Evolutionary conservation across 2,797 vertebrate species (phyloP).

Genomic region (Okamejei kenojei): DNA sequence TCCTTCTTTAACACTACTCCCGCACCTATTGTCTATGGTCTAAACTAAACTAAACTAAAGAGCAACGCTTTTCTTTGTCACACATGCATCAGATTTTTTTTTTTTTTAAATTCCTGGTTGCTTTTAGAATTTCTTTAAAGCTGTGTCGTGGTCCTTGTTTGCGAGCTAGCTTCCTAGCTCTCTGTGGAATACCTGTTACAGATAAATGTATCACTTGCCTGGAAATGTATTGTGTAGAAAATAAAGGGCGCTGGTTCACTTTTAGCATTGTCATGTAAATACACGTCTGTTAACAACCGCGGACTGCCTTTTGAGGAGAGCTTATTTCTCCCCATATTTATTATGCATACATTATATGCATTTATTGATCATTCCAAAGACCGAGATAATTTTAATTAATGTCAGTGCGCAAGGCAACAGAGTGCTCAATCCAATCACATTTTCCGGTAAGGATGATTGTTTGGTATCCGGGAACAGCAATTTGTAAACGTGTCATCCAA

Average conservation of each 20-base stretch:
- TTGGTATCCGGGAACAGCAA: neutral
- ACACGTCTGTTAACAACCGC: too few species aligned
- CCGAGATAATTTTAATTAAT: neutral
- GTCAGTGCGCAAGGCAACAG: neutral
- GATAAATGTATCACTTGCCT: neutral
- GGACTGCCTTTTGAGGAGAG: neutral
- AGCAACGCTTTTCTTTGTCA: neutral
- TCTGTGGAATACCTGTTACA: neutral
- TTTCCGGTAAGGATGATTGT: neutral
- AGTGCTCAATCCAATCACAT: neutral
- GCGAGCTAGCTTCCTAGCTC: too few species aligned
- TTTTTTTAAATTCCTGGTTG: neutral
- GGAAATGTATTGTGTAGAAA: neutral
- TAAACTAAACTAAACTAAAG: too few species aligned
- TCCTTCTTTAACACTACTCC: too few species aligned
- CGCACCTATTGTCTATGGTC: too few species aligned
- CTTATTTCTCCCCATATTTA: neutral
- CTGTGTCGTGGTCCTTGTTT: neutral
- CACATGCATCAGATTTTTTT: neutral
- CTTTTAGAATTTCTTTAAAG: neutral
- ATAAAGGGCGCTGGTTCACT: neutral
- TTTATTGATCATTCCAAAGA: neutral
- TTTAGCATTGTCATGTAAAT: neutral
- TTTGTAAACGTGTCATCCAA: too few species aligned
- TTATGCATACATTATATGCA: neutral